Evolutionary conservation across 1,140 invertebrate genomes (phyloP).

Genomic region (Drosophila trapezifrons): DNA sequence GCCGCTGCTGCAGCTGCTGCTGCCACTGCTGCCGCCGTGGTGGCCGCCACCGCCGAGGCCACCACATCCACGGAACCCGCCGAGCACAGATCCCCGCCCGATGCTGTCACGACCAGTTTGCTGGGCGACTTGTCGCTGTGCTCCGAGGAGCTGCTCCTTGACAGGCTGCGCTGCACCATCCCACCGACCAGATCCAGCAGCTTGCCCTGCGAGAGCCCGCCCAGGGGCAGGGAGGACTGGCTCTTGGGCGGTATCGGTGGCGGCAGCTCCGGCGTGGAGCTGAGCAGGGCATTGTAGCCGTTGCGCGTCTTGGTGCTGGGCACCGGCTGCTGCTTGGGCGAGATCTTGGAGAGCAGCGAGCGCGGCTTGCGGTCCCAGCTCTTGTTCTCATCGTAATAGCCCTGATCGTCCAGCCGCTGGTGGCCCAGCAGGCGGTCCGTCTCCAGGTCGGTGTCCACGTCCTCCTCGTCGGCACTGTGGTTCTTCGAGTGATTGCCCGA

Average conservation of each 20-base stretch:
- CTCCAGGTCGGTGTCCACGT: conserved; percentile 94
- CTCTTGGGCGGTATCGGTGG: conserved; percentile 75
- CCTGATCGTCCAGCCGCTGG: conserved; percentile 94
- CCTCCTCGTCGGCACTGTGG: conserved; percentile 86
- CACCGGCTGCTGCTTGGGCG: conserved; percentile 79
- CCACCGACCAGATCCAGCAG: conserved; percentile 60
- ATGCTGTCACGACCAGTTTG: conserved; percentile 37
- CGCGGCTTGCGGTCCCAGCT: conserved; percentile 80
- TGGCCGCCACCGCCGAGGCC: conserved; percentile 55
- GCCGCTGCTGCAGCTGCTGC: conserved; percentile 36
- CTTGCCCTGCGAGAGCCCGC: conserved; percentile 34
- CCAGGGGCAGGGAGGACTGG: conserved; percentile 18
- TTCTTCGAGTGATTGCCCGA: conserved; percentile 80
- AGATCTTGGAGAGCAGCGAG: conserved; percentile 79
- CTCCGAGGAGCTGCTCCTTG: conserved; percentile 74
- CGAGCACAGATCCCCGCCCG: conserved; percentile 18
- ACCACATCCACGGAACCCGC: conserved; percentile 55
- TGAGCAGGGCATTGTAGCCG: conserved; percentile 79
- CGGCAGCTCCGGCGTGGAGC: conserved; percentile 77
- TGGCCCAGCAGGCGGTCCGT: conserved; percentile 95
- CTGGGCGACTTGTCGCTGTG: conserved; percentile 78
- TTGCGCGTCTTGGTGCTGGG: conserved; percentile 82
- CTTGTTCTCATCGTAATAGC: conserved; percentile 94
- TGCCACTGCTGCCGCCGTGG: conserved; percentile 15
- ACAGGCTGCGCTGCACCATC: conserved; percentile 61